These are phyloP conservation scores for Spialia ferax DNA, from an alignment of 2,888 invertebrate genomes.

Conservation along the genomic window DNA sequence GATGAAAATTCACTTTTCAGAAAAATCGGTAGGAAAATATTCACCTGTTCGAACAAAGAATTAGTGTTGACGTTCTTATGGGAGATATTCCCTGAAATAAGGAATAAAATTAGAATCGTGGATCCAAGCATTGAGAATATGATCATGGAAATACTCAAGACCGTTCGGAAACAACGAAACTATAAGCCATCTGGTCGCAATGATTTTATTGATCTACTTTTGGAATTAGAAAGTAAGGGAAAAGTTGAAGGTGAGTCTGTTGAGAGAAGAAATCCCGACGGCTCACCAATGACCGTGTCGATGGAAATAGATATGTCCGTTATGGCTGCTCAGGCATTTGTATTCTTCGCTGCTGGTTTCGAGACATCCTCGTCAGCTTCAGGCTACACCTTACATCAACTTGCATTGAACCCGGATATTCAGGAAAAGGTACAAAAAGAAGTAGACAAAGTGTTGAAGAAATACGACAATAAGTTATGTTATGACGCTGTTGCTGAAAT, in stretches of 20 bases:
- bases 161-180: slow-evolving; percentile 61
- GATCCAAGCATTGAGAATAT: slow-evolving; percentile 48
- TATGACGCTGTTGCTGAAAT: slow-evolving; percentile 67
- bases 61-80: slow-evolving; percentile 50
- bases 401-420: slow-evolving; percentile 69
- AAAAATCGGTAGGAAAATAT: slow-evolving; percentile 52
- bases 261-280: slow-evolving; percentile 58
- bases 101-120: slow-evolving; percentile 46
- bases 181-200: slow-evolving; percentile 60
- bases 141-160: slow-evolving; percentile 53
- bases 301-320: slow-evolving; percentile 59
- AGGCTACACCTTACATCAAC: slow-evolving; percentile 66
- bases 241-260: slow-evolving; percentile 65
- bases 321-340: slow-evolving; percentile 65
- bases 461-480: slow-evolving; percentile 63
- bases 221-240: slow-evolving; percentile 59
- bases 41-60: slow-evolving; percentile 49
- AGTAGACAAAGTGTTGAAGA: slow-evolving; percentile 63
- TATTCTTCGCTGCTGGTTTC: slow-evolving; percentile 78
- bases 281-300: slow-evolving; percentile 56
- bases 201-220: slow-evolving; percentile 59
- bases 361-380: slow-evolving; percentile 78
- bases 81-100: slow-evolving; percentile 61
- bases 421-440: slow-evolving; percentile 67
- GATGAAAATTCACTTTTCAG: slow-evolving; percentile 59